Base-by-base conservation (phyloP, 2,113 vertebrate species). In the Lonchura striata region DNA sequence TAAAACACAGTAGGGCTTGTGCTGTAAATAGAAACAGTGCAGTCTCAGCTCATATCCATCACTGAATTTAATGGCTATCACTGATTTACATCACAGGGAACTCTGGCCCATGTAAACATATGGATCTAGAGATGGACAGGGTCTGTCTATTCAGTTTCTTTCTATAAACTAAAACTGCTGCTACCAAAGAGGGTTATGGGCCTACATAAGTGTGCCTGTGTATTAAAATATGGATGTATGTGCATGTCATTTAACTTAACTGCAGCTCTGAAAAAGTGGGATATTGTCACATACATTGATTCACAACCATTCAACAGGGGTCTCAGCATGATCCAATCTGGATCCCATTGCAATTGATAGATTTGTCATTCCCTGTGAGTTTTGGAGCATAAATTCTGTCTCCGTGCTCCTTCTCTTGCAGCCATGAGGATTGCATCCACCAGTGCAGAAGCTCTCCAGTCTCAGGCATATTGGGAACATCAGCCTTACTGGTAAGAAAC, bases 11-110 rank as follows among this genome's bases (percentile, higher is more conserved):
- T 72, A 71, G 56, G 56, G 77, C 80, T 93, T 95, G 86, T 93
- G 64, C 82, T 92, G 41, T 86, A 95, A 93, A 95, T 84, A 95
- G 95, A 83, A 92, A 25, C 88, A 68, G 87, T 56, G 60, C 37
- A 49, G 79, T 57, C 44, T 86, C 88, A 79, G 71, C 90, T 86
- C 74, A 37, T 60, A 90, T 93, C 66, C 79, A 61, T 82, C 90
- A 64, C 79, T 37, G 56, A 44, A 71, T 78, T 47, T 56, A 90
- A 68, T 15, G 31, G 68, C 61, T 64, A 56, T 71, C 69, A n/a
- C 71, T 68, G 90, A 90, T 78, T 89, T 83, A 86, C 74, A 86
- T 47, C 66, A 44, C 5, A 5, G 47, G 54, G 46, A 92, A 74
- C 57, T 77, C 39, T 16, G 17, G 80, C 76, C 68, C 61, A 11